phyloP scores from a whole-genome alignment of 30 jellyfish, hydroid and myxozoan species.

The Calvadosia cruxmelitensis region DNA sequence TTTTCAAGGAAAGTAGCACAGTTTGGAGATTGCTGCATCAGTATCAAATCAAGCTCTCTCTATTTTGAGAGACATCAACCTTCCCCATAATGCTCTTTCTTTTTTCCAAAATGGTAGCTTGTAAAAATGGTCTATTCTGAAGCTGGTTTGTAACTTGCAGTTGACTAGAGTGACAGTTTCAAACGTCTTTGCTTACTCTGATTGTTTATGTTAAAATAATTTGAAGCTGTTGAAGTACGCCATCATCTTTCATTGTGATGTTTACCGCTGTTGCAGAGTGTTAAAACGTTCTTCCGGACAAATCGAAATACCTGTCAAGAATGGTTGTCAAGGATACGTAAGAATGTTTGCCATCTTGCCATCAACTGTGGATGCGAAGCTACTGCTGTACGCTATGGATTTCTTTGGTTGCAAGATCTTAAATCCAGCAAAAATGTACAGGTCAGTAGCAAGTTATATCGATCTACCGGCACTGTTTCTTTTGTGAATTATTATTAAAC shows the following conservation, averaged over 20 bases:
- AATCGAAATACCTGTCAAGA: conserved; percentile 86
- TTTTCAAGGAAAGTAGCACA: too few species aligned
- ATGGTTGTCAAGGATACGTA: conserved; percentile 78
- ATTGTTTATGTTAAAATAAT: not conserved
- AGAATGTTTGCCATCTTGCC: conserved; percentile 58
- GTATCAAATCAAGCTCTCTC: too few species aligned
- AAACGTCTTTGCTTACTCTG: too few species aligned
- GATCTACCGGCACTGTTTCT: not conserved
- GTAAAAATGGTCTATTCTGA: too few species aligned
- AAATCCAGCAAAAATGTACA: conserved; percentile 58
- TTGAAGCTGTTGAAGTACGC: not conserved
- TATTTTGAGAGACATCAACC: too few species aligned
- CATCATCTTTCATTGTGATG: not conserved
- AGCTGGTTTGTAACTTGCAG: too few species aligned
- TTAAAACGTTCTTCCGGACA: conserved; percentile 78
- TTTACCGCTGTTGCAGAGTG: conserved; percentile 38
- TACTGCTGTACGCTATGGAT: conserved; percentile 77
- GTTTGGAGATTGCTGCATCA: too few species aligned
- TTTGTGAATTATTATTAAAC: not conserved
- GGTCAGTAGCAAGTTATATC: conserved; percentile 15
- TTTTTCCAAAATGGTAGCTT: too few species aligned
- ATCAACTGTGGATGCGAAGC: conserved; percentile 71
- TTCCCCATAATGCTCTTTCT: too few species aligned
- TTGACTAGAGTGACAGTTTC: too few species aligned
- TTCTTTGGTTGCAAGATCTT: conserved; percentile 72